phyloP scores from a whole-genome alignment of 2,888 invertebrate species.

The Hybos culiciformis region DNA sequence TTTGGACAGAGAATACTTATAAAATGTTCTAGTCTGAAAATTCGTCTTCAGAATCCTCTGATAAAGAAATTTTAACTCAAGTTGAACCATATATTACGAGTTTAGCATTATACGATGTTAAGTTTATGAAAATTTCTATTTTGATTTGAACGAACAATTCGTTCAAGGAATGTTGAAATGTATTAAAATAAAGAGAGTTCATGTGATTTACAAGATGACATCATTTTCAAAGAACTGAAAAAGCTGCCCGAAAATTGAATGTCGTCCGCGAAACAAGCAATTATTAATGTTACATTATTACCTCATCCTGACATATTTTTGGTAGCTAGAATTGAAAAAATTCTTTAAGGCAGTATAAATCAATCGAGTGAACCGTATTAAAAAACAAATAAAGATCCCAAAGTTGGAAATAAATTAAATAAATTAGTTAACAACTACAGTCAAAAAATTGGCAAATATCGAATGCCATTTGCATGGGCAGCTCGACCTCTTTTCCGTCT shows the following conservation, averaged over 20 bases:
- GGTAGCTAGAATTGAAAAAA: constrained; percentile 87
- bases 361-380: constrained; percentile 79
- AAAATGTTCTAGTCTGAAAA: constrained; percentile 68
- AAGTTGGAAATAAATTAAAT: constrained; percentile 65
- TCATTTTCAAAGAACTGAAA: too few relatives aligned
- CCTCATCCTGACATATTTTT: constrained; percentile 84
- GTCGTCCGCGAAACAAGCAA: constrained; percentile 52
- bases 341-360: constrained; percentile 76
- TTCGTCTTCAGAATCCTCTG: constrained; percentile 56
- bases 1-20: constrained; percentile 76
- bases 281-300: constrained; percentile 75
- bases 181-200: too few relatives aligned
- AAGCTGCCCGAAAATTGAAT: constrained; percentile 65
- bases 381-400: constrained; percentile 64
- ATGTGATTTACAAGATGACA: too few relatives aligned
- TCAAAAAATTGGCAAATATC: constrained; percentile 72
- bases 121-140: constrained; percentile 87
- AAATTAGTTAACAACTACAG: constrained; percentile 67
- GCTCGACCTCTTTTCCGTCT: constrained; percentile 75
- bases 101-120: constrained; percentile 79
- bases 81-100: constrained; percentile 89
- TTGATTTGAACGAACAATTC: constrained; percentile 66
- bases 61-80: constrained; percentile 54
- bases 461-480: constrained; percentile 97
- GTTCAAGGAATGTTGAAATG: constrained; percentile 50